Evolutionary conservation across 2,797 vertebrate genomes (phyloP).

Genomic region (Triplophysa bombifrons): DNA sequence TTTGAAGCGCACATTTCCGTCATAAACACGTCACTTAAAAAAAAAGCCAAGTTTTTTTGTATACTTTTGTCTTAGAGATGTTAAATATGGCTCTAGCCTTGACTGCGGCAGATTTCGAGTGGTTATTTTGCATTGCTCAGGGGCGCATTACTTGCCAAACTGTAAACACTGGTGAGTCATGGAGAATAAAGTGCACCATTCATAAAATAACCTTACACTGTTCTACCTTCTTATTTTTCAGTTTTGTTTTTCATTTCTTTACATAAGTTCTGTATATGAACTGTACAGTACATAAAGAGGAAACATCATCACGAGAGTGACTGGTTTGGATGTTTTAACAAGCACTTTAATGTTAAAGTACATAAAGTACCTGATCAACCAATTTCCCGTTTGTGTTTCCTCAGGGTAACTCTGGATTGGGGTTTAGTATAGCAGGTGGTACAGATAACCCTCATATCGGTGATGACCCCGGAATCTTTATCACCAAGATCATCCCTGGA

Average conservation of each 20-base stretch:
- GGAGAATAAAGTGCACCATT: neutral
- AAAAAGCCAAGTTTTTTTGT: neutral
- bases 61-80: slow-evolving; percentile 17
- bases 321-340: no score
- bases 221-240: neutral
- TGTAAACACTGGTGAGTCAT: slow-evolving; percentile 46
- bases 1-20: neutral
- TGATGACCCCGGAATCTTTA: slow-evolving; percentile 97
- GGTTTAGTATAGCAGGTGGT: slow-evolving; percentile 96
- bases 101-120: neutral
- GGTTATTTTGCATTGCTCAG: neutral
- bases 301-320: neutral
- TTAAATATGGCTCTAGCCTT: slow-evolving; percentile 17
- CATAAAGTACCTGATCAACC: neutral
- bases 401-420: slow-evolving; percentile 95
- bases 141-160: neutral
- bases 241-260: neutral
- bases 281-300: neutral
- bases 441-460: slow-evolving; percentile 97
- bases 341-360: neutral
- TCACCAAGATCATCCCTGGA: slow-evolving; percentile 97
- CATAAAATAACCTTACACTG: slow-evolving; percentile 2
- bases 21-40: slow-evolving; percentile 33
- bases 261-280: neutral
- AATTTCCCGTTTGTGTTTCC: slow-evolving; percentile 36